Percentiles rank a stretch among this genome's conserved stretches.
These are phyloP conservation scores for Myocastor coypus DNA, from an alignment of 2,113 vertebrate genomes.

Conservation along the genomic window DNA sequence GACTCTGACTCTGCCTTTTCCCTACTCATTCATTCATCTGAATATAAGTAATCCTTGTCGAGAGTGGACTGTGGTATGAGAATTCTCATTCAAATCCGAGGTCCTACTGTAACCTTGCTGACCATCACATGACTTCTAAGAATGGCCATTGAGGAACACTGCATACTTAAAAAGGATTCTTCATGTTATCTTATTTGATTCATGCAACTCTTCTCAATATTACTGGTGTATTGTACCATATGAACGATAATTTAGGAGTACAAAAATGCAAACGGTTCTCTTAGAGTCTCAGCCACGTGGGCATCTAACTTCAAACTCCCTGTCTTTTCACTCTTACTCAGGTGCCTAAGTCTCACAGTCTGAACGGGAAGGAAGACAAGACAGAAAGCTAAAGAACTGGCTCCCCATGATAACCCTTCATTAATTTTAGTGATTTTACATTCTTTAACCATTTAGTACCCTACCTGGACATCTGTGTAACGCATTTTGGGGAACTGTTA, in stretches of 20 bases:
- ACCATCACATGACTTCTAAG: neutral
- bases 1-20: neutral
- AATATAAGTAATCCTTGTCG: neutral
- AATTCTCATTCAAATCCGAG: neutral
- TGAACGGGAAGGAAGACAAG: neutral
- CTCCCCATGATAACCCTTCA: neutral
- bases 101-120: neutral
- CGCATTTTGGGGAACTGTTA: constrained; percentile 4
- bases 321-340: neutral
- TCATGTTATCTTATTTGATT: neutral
- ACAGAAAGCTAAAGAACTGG: neutral
- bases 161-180: neutral
- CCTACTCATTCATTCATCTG: neutral
- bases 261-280: too few species aligned
- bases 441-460: neutral
- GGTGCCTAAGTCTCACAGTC: neutral
- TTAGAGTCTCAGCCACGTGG: neutral
- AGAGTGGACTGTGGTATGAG: neutral
- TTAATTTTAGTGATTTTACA: neutral
- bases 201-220: neutral
- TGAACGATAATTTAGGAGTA: neutral
- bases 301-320: neutral
- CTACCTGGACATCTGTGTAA: constrained; percentile 5
- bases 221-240: neutral
- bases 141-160: neutral